phyloP scores from a whole-genome alignment of 2,797 vertebrate genomes.

The Tarsius wallacei region DNA sequence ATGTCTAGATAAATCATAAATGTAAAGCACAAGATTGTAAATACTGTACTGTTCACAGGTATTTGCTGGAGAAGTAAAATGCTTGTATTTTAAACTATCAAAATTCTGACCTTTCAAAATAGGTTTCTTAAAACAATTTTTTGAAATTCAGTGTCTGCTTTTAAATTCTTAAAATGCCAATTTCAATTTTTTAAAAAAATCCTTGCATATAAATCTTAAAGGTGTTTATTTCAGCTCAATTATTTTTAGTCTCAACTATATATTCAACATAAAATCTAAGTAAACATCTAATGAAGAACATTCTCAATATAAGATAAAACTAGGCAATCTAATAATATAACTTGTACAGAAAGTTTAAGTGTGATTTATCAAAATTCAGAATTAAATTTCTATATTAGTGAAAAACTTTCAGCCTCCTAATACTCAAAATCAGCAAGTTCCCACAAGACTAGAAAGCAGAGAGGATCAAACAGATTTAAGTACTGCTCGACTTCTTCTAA shows the following conservation, averaged over 20 bases:
- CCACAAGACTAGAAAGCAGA: constrained; percentile 69
- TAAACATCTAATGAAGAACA: constrained; percentile 75
- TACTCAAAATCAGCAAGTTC: constrained; percentile 78
- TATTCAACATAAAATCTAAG: constrained; percentile 83
- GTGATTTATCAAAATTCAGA: constrained; percentile 76
- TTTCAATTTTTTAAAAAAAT: constrained; percentile 66
- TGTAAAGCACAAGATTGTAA: constrained; percentile 81
- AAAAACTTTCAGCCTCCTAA: constrained; percentile 79
- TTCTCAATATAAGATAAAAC: constrained; percentile 80
- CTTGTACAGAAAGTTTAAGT: constrained; percentile 71
- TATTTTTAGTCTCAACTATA: constrained; percentile 79
- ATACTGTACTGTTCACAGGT: constrained; percentile 68
- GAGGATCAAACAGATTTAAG: constrained; percentile 90
- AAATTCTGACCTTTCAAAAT: constrained; percentile 87
- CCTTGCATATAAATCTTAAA: constrained; percentile 79
- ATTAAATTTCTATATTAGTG: constrained; percentile 73
- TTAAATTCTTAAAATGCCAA: constrained; percentile 79
- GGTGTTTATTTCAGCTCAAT: constrained; percentile 74
- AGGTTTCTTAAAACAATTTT: constrained; percentile 69
- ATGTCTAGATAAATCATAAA: constrained; percentile 84
- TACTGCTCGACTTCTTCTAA: constrained; percentile 90
- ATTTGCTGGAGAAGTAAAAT: constrained; percentile 80
- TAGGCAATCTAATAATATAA: constrained; percentile 80
- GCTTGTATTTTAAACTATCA: constrained; percentile 85
- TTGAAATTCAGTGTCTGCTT: constrained; percentile 68